These are phyloP conservation scores for Kuschelorhynchus macadamiae DNA, from an alignment of 2,888 invertebrate species.

Conservation along the genomic window DNA sequence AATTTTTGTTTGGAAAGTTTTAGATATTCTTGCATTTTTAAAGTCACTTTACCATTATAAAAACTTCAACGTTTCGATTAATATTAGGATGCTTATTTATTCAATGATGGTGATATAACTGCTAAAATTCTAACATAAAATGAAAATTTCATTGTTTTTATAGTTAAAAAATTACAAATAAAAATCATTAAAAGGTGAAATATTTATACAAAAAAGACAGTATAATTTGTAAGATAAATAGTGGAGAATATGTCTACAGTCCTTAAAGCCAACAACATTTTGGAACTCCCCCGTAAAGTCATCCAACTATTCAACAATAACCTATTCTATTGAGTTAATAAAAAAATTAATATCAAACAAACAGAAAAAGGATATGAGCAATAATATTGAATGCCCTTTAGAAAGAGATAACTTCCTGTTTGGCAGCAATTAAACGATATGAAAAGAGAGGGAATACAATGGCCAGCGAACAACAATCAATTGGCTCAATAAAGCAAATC, in stretches of 20 bases:
- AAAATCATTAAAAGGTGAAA: too few species aligned
- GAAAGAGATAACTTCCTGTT: constrained; percentile 51
- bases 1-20: constrained; percentile 26
- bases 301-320: constrained; percentile 40
- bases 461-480: constrained; percentile 63
- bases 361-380: constrained; percentile 52
- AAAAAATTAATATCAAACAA: constrained; percentile 47
- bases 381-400: constrained; percentile 52
- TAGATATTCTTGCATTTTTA: background rate
- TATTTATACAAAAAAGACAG: too few species aligned
- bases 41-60: constrained; percentile 7
- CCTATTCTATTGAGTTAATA: constrained; percentile 49
- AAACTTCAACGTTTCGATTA: too few species aligned
- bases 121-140: too few species aligned
- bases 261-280: too few species aligned
- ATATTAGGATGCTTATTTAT: too few species aligned
- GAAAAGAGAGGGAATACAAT: constrained; percentile 53
- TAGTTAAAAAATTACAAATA: too few species aligned
- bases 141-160: too few species aligned
- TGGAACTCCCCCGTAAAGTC: background rate
- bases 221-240: too few species aligned
- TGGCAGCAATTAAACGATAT: constrained; percentile 38
- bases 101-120: too few species aligned
- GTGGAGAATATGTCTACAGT: too few species aligned
- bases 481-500: constrained; percentile 64